These are phyloP conservation scores for Theristicus caerulescens DNA, from an alignment of 2,113 vertebrate species.

Conservation along the genomic window DNA sequence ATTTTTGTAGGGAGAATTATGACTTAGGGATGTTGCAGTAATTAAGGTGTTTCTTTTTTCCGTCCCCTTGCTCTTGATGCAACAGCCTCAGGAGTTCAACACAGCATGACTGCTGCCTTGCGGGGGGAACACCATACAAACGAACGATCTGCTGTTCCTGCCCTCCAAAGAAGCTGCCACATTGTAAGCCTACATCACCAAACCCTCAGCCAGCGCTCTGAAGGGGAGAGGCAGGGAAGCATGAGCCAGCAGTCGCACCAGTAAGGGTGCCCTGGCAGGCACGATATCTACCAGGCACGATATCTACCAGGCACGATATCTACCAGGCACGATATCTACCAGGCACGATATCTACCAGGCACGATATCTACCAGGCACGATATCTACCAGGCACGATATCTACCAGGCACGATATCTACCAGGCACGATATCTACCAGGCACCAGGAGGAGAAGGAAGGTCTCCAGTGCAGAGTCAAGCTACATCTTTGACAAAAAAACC, in stretches of 20 bases:
- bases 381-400: too few relatives aligned
- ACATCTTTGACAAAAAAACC: neutral
- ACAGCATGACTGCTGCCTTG: neutral
- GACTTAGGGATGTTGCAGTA: neutral
- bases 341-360: too few relatives aligned
- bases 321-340: too few relatives aligned
- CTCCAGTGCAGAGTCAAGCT: neutral
- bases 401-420: too few relatives aligned
- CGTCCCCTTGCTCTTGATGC: neutral
- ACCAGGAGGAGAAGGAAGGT: neutral
- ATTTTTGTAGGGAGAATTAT: neutral
- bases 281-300: too few relatives aligned
- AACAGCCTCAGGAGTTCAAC: neutral
- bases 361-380: too few relatives aligned
- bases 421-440: too few relatives aligned
- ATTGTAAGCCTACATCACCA: neutral
- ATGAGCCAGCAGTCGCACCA: accelerated
- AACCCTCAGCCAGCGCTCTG: neutral
- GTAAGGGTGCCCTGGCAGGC: neutral
- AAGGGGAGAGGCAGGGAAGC: neutral
- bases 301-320: too few relatives aligned
- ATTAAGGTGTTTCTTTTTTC: neutral
- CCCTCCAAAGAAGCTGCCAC: neutral
- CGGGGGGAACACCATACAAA: too few relatives aligned
- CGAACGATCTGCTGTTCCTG: neutral